These are phyloP conservation scores for Chouioia cunea DNA, from an alignment of 2,888 invertebrate genomes.

Conservation along the genomic window DNA sequence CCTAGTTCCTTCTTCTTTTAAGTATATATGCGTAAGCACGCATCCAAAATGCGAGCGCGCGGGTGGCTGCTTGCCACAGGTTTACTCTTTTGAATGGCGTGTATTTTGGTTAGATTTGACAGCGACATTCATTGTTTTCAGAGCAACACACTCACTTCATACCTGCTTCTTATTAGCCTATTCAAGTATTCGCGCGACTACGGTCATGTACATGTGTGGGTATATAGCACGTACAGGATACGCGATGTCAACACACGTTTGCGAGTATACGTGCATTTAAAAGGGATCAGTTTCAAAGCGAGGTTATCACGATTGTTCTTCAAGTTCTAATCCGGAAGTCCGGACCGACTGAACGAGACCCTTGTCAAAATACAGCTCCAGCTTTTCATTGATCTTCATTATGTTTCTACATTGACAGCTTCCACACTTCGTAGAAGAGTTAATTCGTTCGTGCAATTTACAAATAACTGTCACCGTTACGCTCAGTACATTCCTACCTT, in stretches of 20 bases:
- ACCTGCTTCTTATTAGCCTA: conserved; percentile 67
- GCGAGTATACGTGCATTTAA: conserved; percentile 52
- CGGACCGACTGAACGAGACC: conserved; percentile 32
- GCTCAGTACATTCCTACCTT: too few relatives aligned
- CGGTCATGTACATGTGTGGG: background rate
- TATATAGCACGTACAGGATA: conserved; percentile 60
- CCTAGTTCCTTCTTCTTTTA: conserved; percentile 4
- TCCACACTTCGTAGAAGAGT: conserved; percentile 37
- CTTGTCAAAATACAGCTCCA: conserved; percentile 44
- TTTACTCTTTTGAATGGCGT: conserved; percentile 57
- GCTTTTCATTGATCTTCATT: conserved; percentile 40
- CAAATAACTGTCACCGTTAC: too few relatives aligned
- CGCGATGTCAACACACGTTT: conserved; percentile 58
- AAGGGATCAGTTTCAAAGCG: conserved; percentile 55
- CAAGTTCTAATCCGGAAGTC: conserved; percentile 50
- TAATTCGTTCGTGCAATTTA: conserved; percentile 43
- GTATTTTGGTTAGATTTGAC: conserved; percentile 66
- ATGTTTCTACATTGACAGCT: conserved; percentile 13
- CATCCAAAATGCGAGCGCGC: background rate
- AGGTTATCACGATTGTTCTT: conserved; percentile 38
- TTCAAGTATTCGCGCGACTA: conserved; percentile 53
- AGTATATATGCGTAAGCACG: conserved; percentile 5
- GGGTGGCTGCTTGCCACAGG: conserved; percentile 42
- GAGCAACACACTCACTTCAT: conserved; percentile 52
- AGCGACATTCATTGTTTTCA: conserved; percentile 61